Percentiles rank a stretch among this genome's conserved stretches.
Evolutionary conservation across 2,797 vertebrate species (phyloP).

Genomic region (Uromys caudimaculatus): DNA sequence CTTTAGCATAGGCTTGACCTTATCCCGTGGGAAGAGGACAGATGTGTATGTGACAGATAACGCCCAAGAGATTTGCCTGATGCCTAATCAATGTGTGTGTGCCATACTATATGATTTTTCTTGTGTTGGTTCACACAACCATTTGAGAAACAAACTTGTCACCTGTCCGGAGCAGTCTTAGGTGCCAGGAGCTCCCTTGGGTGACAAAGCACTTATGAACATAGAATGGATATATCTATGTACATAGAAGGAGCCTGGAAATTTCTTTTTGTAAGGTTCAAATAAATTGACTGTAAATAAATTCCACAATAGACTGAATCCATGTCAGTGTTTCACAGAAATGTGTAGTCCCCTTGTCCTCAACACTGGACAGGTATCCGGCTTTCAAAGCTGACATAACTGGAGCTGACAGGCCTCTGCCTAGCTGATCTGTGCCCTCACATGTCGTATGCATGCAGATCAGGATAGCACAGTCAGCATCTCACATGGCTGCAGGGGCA

Average conservation of each 20-base stretch:
- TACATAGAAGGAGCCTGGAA: not conserved
- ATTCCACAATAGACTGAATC: not conserved
- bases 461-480: not conserved
- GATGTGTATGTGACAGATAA: not conserved
- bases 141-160: not conserved
- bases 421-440: not conserved
- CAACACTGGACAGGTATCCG: rapidly evolving
- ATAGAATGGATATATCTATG: rapidly evolving
- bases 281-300: not conserved
- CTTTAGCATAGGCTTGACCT: not conserved
- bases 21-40: not conserved
- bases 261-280: not conserved
- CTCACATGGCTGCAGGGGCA: rapidly evolving
- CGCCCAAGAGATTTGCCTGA: not conserved
- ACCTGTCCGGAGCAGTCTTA: not conserved
- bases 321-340: not conserved
- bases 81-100: rapidly evolving
- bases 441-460: rapidly evolving
- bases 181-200: not conserved
- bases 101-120: not conserved
- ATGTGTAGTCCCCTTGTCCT: not conserved
- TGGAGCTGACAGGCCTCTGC: not conserved
- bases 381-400: not conserved
- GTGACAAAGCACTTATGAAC: not conserved
- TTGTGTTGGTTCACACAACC: not conserved